These are phyloP conservation scores for Eurystomus gularis DNA, from an alignment of 2,113 vertebrate genomes.

Conservation along the genomic window DNA sequence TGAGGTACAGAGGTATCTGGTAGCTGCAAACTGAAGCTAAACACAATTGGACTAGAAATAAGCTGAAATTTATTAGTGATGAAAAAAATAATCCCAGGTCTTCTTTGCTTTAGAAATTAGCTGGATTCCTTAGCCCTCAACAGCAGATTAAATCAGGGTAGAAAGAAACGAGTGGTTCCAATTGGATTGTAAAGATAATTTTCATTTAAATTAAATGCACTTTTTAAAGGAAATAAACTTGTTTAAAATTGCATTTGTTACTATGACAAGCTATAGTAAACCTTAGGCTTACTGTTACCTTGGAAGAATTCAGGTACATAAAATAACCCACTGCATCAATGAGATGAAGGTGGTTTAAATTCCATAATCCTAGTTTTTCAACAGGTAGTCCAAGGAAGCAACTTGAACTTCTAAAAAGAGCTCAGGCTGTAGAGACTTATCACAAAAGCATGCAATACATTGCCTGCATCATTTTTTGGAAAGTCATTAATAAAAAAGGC, in stretches of 20 bases:
- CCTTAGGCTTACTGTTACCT: not conserved
- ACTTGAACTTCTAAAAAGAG: not conserved
- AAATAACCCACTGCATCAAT: not conserved
- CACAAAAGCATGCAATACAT: not conserved
- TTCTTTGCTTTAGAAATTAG: not conserved
- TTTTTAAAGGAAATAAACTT: not conserved
- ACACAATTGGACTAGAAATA: not conserved
- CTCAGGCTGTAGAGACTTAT: not conserved
- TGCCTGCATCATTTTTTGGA: not conserved
- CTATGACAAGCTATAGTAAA: not conserved
- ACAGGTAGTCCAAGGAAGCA: fast-evolving
- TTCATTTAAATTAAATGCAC: not conserved
- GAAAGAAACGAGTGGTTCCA: not conserved
- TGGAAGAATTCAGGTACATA: not conserved
- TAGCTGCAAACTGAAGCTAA: not conserved
- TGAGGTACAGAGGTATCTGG: not conserved
- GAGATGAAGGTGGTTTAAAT: not conserved
- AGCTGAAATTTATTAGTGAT: not conserved
- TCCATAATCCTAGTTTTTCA: not conserved
- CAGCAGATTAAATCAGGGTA: not conserved
- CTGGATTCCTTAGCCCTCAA: not conserved
- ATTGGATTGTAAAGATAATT: not conserved
- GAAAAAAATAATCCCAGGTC: not conserved
- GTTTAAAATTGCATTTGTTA: not conserved
- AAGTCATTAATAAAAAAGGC: not conserved